Percentiles rank a stretch among this genome's conserved stretches.
Evolutionary conservation across 2,113 vertebrate genomes (phyloP).

Genomic region (Marcusenius ussheri): DNA sequence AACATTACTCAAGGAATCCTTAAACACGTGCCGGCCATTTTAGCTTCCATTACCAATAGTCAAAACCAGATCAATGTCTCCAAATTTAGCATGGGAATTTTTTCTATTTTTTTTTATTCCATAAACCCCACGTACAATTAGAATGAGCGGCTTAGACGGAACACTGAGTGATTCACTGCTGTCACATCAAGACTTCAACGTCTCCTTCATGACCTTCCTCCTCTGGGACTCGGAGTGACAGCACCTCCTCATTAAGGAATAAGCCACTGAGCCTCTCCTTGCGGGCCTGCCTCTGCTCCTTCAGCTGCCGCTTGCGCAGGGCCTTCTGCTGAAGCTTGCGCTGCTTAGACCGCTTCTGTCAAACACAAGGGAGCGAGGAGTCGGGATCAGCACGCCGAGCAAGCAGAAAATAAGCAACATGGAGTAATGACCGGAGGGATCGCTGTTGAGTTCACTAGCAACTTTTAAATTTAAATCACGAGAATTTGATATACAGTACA

Average conservation of each 20-base stretch:
- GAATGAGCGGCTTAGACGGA: constrained; percentile 44
- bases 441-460: background rate
- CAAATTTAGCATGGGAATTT: background rate
- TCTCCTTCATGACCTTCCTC: constrained; percentile 70
- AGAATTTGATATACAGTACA: background rate
- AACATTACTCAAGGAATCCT: background rate
- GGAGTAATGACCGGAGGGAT: background rate
- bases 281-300: constrained; percentile 91
- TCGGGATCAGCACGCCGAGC: background rate
- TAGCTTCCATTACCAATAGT: background rate
- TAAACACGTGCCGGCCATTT: background rate
- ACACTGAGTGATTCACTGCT: constrained; percentile 69
- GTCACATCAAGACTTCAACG: constrained; percentile 95
- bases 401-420: background rate
- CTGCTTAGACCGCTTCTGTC: constrained; percentile 92
- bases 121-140: background rate
- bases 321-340: constrained; percentile 96
- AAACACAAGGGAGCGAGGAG: background rate
- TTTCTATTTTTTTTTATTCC: background rate
- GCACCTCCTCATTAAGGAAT: constrained; percentile 94
- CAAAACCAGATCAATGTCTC: background rate
- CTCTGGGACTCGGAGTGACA: constrained; percentile 88
- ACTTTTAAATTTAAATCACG: background rate
- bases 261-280: constrained; percentile 96
- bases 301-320: constrained; percentile 92